Percentiles rank a stretch among this genome's conserved stretches.
Evolutionary conservation across 2,797 vertebrate species (phyloP).

Genomic region (Pampus argenteus): DNA sequence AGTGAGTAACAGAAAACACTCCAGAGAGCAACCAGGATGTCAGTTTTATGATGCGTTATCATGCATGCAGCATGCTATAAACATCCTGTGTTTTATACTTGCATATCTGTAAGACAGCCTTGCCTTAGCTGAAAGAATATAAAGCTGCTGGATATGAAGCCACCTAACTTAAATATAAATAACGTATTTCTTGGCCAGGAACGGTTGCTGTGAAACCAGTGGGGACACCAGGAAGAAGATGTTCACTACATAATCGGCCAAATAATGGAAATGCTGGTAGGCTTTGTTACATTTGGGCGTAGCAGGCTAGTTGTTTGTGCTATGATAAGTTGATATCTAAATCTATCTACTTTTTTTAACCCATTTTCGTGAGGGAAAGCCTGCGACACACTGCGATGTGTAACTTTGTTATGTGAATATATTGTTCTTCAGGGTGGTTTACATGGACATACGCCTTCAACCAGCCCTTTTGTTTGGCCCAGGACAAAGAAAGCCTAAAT

Average conservation of each 20-base stretch:
- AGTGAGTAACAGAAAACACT: background rate
- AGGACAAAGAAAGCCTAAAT: slow-evolving; percentile 52
- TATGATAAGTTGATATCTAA: no score
- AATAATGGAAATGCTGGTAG: no score
- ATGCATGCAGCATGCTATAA: background rate
- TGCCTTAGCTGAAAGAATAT: background rate
- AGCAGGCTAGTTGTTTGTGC: no score
- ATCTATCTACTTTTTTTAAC: no score
- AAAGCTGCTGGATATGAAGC: no score
- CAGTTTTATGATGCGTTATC: background rate
- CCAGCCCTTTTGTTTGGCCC: slow-evolving; percentile 25
- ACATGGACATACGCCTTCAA: slow-evolving; percentile 11
- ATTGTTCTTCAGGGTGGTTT: slow-evolving; percentile 36
- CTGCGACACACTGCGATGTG: background rate
- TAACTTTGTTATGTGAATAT: background rate
- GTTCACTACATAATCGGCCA: no score
- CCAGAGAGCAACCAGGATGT: background rate
- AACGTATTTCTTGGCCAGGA: no score
- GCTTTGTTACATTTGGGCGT: no score
- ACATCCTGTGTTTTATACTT: background rate
- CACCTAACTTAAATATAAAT: no score
- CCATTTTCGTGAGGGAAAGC: slow-evolving; percentile 32
- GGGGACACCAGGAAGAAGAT: no score
- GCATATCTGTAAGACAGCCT: background rate
- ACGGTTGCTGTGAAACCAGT: no score